Evolutionary conservation across 2,797 vertebrate genomes (phyloP).

Genomic region (Macropus fuliginosus): DNA sequence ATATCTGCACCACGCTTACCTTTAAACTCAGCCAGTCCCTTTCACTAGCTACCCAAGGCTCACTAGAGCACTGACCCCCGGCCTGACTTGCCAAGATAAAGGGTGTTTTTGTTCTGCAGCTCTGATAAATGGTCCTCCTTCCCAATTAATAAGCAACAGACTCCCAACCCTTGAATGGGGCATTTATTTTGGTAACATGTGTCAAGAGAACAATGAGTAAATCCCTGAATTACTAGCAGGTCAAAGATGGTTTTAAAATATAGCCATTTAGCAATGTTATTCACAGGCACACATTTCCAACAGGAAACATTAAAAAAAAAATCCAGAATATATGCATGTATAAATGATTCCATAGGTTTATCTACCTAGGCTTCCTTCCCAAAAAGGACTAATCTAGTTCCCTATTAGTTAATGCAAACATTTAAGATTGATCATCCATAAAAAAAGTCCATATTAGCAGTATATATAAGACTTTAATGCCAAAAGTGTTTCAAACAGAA

Average conservation of each 20-base stretch:
- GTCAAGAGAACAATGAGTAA: constrained; percentile 7
- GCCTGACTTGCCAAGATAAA: neutral
- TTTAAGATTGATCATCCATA: constrained; percentile 34
- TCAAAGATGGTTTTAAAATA: constrained; percentile 42
- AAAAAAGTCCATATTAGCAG: constrained; percentile 38
- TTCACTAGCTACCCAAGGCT: neutral
- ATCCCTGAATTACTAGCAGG: constrained; percentile 24
- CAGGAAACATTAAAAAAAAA: constrained; percentile 47
- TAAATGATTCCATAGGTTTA: constrained; percentile 41
- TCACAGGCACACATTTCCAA: constrained; percentile 42
- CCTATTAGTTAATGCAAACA: constrained; percentile 22
- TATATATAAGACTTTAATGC: constrained; percentile 43
- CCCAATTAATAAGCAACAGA: constrained; percentile 29
- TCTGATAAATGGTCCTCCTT: neutral
- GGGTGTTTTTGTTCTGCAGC: neutral
- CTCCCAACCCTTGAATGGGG: neutral
- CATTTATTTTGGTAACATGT: neutral
- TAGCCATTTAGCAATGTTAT: constrained; percentile 24
- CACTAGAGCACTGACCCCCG: neutral
- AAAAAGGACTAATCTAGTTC: constrained; percentile 49
- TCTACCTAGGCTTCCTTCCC: constrained; percentile 49
- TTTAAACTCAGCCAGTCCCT: neutral
- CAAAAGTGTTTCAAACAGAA: constrained; percentile 54
- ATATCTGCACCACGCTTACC: neutral
- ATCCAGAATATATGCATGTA: neutral